phyloP scores from a whole-genome alignment of 1,140 invertebrate species.

The Bradynema listronoti region DNA sequence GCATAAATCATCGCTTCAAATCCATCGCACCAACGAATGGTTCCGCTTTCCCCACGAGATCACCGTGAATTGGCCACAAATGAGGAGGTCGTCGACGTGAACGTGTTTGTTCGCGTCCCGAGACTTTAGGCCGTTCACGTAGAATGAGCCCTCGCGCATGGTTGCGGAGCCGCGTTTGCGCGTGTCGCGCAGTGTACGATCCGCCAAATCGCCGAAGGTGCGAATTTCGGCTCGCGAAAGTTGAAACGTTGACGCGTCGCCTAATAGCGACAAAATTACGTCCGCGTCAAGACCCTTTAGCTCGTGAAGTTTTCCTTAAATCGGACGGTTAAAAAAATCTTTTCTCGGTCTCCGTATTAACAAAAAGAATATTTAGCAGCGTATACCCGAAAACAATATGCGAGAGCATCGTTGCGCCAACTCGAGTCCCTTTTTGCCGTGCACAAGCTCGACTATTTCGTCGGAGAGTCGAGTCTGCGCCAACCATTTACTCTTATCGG shows the following conservation, averaged over 20 bases:
- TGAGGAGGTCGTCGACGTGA: conserved; percentile 1
- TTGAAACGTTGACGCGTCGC: conserved; percentile 21
- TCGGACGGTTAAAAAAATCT: conserved; percentile 5
- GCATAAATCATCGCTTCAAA: conserved; percentile 12
- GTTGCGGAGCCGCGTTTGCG: conserved; percentile 25
- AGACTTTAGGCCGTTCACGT: conserved; percentile 42
- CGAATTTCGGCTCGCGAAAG: conserved; percentile 18
- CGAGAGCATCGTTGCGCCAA: conserved; percentile 41
- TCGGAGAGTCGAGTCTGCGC: conserved; percentile 48
- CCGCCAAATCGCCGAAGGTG: conserved; percentile 43
- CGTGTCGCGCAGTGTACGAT: conserved; percentile 27
- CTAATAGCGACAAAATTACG: conserved; percentile 32
- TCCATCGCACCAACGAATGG: conserved; percentile 42
- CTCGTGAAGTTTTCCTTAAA: conserved; percentile 22
- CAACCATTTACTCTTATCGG: conserved; percentile 48
- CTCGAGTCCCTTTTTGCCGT: conserved; percentile 42
- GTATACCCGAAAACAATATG: conserved; percentile 43
- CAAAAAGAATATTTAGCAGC: background rate
- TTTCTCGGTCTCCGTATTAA: background rate
- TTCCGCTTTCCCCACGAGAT: conserved; percentile 46
- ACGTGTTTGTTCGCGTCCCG: conserved; percentile 29
- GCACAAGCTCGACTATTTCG: conserved; percentile 48
- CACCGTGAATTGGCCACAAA: conserved; percentile 33
- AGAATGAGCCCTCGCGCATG: conserved; percentile 41
- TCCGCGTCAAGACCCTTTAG: conserved; percentile 21